Percentiles rank a stretch among this genome's conserved stretches.
phyloP scores from a whole-genome alignment of 2,797 vertebrate genomes.

The Apogon talboti region DNA sequence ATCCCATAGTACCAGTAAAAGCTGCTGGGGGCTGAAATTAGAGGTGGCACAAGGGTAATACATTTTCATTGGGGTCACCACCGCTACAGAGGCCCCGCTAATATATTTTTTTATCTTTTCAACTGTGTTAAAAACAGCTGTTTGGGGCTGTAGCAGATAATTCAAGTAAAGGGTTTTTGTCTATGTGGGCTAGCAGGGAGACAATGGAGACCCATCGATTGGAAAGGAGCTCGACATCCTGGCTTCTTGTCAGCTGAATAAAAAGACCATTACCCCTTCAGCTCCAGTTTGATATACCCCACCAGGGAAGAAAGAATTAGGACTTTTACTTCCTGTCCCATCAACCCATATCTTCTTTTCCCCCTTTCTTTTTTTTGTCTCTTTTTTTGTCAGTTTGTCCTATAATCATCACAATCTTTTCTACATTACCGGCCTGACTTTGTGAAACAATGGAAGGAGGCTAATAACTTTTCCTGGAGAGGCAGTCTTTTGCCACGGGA shows the following conservation, averaged over 20 bases:
- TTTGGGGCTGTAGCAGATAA: constrained; percentile 87
- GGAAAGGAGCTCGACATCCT: constrained; percentile 83
- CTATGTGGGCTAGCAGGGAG: constrained; percentile 78
- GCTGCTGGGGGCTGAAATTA: constrained; percentile 76
- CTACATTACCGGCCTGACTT: constrained; percentile 79
- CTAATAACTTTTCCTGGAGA: constrained; percentile 84
- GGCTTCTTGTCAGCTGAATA: constrained; percentile 88
- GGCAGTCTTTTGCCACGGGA: constrained; percentile 79
- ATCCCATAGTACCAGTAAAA: constrained; percentile 72
- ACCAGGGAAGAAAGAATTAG: constrained; percentile 81
- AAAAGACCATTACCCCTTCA: constrained; percentile 89
- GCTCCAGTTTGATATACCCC: constrained; percentile 83
- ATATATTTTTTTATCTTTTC: constrained; percentile 88
- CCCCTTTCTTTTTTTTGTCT: constrained; percentile 68
- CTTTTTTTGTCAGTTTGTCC: constrained; percentile 67
- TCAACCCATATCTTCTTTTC: constrained; percentile 74
- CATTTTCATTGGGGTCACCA: constrained; percentile 84
- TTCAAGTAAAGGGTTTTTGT: constrained; percentile 83
- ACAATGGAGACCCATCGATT: constrained; percentile 89
- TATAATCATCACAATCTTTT: constrained; percentile 88
- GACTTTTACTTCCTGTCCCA: constrained; percentile 80
- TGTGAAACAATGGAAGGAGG: constrained; percentile 85
- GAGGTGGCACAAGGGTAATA: constrained; percentile 77
- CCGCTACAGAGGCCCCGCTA: constrained; percentile 73
- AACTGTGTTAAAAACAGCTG: constrained; percentile 87